A percentile compares a stretch with the other conserved stretches of the same genome.
Conservation (phyloP, 2,797 vertebrate species). For the Nyctalus aviator region DNA sequence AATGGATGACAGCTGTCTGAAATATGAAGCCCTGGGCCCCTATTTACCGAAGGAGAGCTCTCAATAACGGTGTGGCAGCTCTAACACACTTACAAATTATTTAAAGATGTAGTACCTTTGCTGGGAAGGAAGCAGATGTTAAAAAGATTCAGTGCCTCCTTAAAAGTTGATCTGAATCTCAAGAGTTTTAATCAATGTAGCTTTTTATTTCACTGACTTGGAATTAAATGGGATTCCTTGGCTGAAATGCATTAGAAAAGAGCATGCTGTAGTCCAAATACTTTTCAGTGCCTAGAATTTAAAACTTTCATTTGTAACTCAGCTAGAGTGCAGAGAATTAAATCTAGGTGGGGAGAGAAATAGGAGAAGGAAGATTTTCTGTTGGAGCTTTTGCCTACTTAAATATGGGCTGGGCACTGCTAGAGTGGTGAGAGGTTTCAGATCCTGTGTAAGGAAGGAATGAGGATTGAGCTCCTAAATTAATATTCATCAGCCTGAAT, state of each 20-base stretch:
- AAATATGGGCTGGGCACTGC: constrained; percentile 24
- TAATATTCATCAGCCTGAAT: constrained; percentile 48
- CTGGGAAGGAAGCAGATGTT: constrained; percentile 71
- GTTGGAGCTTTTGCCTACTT: constrained; percentile 64
- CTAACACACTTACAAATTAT: constrained; percentile 81
- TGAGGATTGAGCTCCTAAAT: constrained; percentile 41
- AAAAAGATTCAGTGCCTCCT: constrained; percentile 75
- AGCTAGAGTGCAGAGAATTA: constrained; percentile 58
- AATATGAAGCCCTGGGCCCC: constrained; percentile 73
- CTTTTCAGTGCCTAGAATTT: constrained; percentile 70
- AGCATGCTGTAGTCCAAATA: constrained; percentile 68
- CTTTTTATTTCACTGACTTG: constrained; percentile 60
- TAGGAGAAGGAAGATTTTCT: constrained; percentile 53
- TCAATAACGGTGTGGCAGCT: constrained; percentile 72
- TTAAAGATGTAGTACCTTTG: constrained; percentile 83
- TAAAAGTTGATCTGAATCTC: constrained; percentile 74
- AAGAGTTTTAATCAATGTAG: constrained; percentile 72
- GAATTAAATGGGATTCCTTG: constrained; percentile 74
- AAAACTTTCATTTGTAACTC: constrained; percentile 72
- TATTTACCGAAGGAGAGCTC: constrained; percentile 76
- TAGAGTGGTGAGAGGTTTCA: constrained; percentile 28
- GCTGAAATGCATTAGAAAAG: constrained; percentile 68
- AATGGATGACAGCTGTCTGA: constrained; percentile 81
- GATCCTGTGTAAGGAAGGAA: background rate
- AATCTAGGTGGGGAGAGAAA: constrained; percentile 62